Base-by-base conservation (phyloP, 2,113 vertebrate species). In the Paramisgurnus dabryanus region DNA sequence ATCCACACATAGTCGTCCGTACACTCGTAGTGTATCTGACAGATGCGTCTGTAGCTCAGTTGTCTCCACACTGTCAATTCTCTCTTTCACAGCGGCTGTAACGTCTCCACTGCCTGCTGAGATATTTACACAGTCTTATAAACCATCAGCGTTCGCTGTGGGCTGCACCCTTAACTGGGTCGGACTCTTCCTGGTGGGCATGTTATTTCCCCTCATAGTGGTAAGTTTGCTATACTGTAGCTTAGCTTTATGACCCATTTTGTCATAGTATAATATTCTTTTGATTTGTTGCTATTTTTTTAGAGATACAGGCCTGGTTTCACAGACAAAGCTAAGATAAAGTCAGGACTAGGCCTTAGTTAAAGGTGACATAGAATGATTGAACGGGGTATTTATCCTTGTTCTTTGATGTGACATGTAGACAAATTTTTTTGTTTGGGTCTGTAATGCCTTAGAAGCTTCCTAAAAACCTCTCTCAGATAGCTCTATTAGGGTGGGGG, bases 171-270 rank as follows among this genome's bases (percentile, higher is more conserved):
- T 91, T 50, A 92, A 88, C 89, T 96, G 95, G 95, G 27, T 45
- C 0, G 75, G 90, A 6, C 87, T 96, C 66, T 95, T 96, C 79
- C 1, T 90, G 3, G 70, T 96, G 27, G 94, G 93, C 40, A 87
- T 95, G 89, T 0, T 93, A 10, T 95, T 96, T 82, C 95, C 95
- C 13, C 84, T 94, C 43, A 79, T 95, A 50, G 92, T 93, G 89
- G 95, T 95, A 83, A 92, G 94, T 41, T 66, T 13, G 22, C 22
- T 0, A 22, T 53, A 13, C 12, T 50, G 12, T 3, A 49, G 27
- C 27, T 34, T 3, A 49, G 27, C 27, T 34, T 34, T 47, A 47
- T 10, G 6, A 47, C 45, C 7, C 7, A 7, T 47, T 47, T 47
- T 47, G 45, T 47, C 45, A 53, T 53, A 17, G 13, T 12, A 15